Conservation (phyloP, 2,888 invertebrate species). For the Opisthograptis luteolata region DNA sequence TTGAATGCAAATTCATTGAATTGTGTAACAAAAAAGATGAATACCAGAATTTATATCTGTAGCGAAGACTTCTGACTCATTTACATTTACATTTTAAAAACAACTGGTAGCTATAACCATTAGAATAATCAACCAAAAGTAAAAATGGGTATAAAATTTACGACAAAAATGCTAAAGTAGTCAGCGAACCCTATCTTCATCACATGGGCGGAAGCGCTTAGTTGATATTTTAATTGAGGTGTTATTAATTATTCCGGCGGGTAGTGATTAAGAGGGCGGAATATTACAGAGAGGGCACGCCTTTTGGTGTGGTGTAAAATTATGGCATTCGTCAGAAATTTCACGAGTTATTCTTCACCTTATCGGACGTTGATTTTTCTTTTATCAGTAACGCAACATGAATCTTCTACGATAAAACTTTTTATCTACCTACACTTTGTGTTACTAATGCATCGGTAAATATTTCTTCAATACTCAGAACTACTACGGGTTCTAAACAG, state of each 20-base stretch:
- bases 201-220: conserved; percentile 67
- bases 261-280: conserved; percentile 78
- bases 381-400: conserved; percentile 35
- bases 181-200: conserved; percentile 51
- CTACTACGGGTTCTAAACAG: conserved; percentile 32
- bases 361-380: conserved; percentile 60
- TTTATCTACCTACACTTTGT: conserved; percentile 39
- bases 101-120: conserved; percentile 15
- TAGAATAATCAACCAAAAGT: conserved; percentile 17
- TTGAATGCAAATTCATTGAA: conserved; percentile 2
- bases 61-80: not conserved
- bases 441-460: conserved; percentile 35
- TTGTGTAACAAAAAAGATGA: not conserved
- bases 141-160: conserved; percentile 26
- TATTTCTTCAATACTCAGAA: conserved; percentile 32
- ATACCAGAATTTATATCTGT: not conserved
- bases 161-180: conserved; percentile 29
- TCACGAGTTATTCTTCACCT: conserved; percentile 32
- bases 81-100: conserved; percentile 5
- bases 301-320: conserved; percentile 59
- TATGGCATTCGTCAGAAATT: conserved; percentile 46
- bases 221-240: conserved; percentile 79
- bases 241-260: conserved; percentile 76
- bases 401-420: conserved; percentile 31
- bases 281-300: conserved; percentile 67